A percentile compares a stretch with the other conserved stretches of the same genome.
These are phyloP conservation scores for Callipepla squamata DNA, from an alignment of 2,113 vertebrate species.

Conservation along the genomic window DNA sequence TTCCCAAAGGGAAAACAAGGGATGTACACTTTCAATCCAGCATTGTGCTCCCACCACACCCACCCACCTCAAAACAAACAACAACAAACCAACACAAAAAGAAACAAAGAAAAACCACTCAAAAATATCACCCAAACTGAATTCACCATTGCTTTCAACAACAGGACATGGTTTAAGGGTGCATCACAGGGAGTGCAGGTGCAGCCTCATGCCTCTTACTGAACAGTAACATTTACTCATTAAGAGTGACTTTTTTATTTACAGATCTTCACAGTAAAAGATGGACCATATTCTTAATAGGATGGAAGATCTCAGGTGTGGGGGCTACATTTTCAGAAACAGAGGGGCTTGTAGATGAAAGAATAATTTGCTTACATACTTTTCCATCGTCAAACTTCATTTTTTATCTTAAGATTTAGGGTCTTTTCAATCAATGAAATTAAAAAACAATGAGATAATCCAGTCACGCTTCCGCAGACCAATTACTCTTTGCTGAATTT, in stretches of 20 bases:
- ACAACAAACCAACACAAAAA: not conserved
- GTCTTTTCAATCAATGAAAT: not conserved
- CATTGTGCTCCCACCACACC: not conserved
- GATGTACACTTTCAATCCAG: not conserved
- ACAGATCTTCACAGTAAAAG: not conserved
- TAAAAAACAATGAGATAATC: not conserved
- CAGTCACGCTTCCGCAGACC: not conserved
- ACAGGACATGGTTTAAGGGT: not conserved
- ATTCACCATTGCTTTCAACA: not conserved
- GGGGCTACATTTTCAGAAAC: not conserved
- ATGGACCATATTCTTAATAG: not conserved
- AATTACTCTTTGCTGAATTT: not conserved
- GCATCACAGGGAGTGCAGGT: not conserved
- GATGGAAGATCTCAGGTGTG: not conserved
- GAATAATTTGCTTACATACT: not conserved
- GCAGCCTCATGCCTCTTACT: not conserved
- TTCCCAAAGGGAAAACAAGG: not conserved
- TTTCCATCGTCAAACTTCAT: not conserved
- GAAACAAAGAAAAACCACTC: not conserved
- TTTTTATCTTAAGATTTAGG: not conserved
- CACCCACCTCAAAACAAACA: fast-evolving
- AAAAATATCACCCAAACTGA: not conserved
- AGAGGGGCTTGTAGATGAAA: not conserved
- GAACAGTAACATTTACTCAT: not conserved
- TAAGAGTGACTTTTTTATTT: not conserved